A percentile compares a stretch with the other conserved stretches of the same genome.
Evolutionary conservation across 2,113 vertebrate species (phyloP).

Genomic region (Rhabdomys dilectus): DNA sequence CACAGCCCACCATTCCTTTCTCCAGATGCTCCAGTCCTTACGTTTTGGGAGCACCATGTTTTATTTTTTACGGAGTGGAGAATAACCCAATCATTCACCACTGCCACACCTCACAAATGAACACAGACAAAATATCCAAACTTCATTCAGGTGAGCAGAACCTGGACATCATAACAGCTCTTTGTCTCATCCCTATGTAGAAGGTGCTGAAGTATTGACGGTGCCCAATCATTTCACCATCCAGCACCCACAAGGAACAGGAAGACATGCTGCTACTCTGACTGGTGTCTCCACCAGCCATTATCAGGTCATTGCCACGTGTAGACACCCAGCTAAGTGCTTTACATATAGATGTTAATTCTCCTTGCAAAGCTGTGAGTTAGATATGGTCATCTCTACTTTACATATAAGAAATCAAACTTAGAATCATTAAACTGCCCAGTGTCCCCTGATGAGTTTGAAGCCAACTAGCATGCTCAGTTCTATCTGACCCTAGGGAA

Average conservation of each 20-base stretch:
- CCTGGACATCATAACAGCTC: neutral
- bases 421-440: neutral
- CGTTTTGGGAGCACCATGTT: neutral
- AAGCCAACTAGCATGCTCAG: neutral
- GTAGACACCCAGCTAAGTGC: neutral
- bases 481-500: neutral
- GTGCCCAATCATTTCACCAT: neutral
- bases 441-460: neutral
- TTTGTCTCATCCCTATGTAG: neutral
- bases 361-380: neutral
- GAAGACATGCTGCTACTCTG: neutral
- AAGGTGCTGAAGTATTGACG: neutral
- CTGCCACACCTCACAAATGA: neutral
- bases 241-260: neutral
- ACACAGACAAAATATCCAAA: neutral
- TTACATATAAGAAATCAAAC: neutral
- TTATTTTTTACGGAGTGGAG: conserved; percentile 2
- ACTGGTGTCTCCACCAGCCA: neutral
- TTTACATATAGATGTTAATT: neutral
- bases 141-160: neutral
- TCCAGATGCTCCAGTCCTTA: neutral
- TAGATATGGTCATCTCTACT: neutral
- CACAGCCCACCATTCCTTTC: neutral
- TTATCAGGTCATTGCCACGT: neutral
- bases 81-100: neutral